Percentiles rank a stretch among this genome's conserved stretches.
phyloP scores from a whole-genome alignment of 2,888 invertebrate genomes.

The Athrips mouffetella region DNA sequence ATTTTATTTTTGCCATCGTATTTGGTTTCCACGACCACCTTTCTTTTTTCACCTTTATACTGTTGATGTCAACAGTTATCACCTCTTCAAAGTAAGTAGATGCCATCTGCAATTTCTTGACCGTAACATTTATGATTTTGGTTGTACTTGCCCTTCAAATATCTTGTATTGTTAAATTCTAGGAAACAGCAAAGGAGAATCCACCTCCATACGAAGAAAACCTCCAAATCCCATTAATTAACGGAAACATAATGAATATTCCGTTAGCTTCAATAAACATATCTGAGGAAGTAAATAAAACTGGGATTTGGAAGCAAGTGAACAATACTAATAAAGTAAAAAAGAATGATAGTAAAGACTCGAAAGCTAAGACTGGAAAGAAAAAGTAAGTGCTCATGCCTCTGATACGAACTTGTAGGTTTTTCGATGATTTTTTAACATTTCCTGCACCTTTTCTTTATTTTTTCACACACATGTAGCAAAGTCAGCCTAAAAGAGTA shows the following conservation, averaged over 20 bases:
- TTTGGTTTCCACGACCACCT: conserved; percentile 35
- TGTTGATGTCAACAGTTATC: background rate
- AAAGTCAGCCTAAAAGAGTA: too few relatives aligned
- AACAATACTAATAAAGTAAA: conserved; percentile 82
- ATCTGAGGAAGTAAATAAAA: conserved; percentile 95
- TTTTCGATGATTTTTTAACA: too few relatives aligned
- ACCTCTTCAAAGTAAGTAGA: conserved; percentile 16
- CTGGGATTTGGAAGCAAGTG: conserved; percentile 95
- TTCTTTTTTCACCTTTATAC: conserved; percentile 9
- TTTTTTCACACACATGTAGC: background rate
- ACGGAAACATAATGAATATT: conserved; percentile 94
- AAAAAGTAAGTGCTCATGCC: conserved; percentile 54
- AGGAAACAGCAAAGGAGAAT: conserved; percentile 70
- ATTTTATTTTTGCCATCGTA: conserved; percentile 50
- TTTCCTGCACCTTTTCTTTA: too few relatives aligned
- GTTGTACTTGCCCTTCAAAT: conserved; percentile 21
- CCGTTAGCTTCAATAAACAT: conserved; percentile 92
- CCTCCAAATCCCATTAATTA: conserved; percentile 91
- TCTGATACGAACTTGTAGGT: too few relatives aligned
- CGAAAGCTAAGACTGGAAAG: conserved; percentile 61
- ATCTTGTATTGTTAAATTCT: conserved; percentile 50
- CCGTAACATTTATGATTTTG: background rate
- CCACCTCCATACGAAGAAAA: conserved; percentile 79
- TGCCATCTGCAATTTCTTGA: background rate
- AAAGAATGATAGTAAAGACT: conserved; percentile 47